Evolutionary conservation across 2,888 invertebrate genomes (phyloP), one percentile per base, ranked within the genome.

Genomic region (Epirrhoe tristata): DNA sequence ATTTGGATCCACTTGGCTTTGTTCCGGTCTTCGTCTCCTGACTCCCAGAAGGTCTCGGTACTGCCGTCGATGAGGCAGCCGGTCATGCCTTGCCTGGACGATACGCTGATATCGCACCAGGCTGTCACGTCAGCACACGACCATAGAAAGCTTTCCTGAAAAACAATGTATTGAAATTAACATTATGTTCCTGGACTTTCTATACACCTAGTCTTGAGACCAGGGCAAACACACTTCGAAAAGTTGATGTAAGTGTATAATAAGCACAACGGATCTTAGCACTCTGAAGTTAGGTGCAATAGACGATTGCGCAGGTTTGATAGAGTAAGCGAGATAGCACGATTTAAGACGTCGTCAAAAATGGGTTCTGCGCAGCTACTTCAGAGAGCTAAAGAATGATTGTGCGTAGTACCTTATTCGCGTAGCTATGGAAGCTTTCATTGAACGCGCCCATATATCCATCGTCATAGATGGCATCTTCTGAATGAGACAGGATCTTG

Each of bases 31-130:
- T 99, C 99, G 80, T 99, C 99, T 0, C 98, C 99, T 46, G 98
- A 98, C 90, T 99, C 99, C 99, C 99, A 99, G 90, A 99, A 99
- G 0, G 99, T 99, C 87, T 99, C 99, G 0, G 99, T 98, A 5
- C 98, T 98, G 79, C 97, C 97, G 85, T 99, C 99, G 0, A 96
- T 97, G 14, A 99, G 94, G 73, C 98, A 98, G 1, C 96, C 97
- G 4, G 98, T 96, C 98, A 99, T 98, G 6, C 98, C 98, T 80
- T 97, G 98, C 0, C 99, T 95, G 73, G 98, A 99, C 0, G 99
- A 99, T 0, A 98, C 98, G 74, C 96, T 97, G 56, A 98, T 95
- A 76, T 98, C 97, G 36, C 96, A 94, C 76, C 94, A 93, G 0
- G 94, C 87, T 0, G 98, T 98, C 72, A 98, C 90, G 85, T 98